These are phyloP conservation scores for Drosophila mojavensis DNA, from an alignment of 1,140 invertebrate genomes.

Conservation along the genomic window DNA sequence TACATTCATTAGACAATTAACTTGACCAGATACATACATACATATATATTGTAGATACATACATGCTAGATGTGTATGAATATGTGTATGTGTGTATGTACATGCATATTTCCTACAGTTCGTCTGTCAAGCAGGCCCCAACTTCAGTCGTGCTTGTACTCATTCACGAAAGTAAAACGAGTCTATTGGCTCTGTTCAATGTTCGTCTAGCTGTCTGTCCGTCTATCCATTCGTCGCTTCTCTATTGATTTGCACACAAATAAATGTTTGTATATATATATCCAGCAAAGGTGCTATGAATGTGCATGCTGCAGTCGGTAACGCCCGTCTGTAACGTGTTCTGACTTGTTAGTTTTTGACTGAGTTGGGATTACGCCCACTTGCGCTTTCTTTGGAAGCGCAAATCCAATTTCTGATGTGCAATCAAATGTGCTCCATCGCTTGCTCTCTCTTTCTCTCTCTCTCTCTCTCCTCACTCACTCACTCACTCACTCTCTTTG, in stretches of 20 bases:
- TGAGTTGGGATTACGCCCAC: constrained; percentile 26
- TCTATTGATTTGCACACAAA: no score
- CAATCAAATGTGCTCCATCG: constrained; percentile 1
- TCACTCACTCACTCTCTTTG: not conserved
- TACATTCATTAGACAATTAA: constrained; percentile 48
- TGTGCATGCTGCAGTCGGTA: no score
- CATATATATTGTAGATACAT: constrained; percentile 1
- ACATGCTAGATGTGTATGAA: not conserved
- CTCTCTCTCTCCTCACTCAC: not conserved
- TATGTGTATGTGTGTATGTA: not conserved
- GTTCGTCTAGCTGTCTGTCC: no score
- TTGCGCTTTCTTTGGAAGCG: constrained; percentile 50
- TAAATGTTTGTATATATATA: no score
- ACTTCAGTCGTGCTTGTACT: no score
- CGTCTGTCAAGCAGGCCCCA: no score
- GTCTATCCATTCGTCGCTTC: no score
- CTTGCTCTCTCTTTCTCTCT: not conserved
- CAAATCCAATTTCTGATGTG: constrained; percentile 39
- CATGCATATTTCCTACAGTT: not conserved
- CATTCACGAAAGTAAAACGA: no score
- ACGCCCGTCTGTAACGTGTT: no score
- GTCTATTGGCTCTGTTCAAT: no score
- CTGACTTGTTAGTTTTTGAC: not conserved
- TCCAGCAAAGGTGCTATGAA: no score
- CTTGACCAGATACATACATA: not conserved